Percentiles rank a stretch among this genome's conserved stretches.
Conservation (phyloP, 2,113 vertebrate genomes). For the Butorides virescens region DNA sequence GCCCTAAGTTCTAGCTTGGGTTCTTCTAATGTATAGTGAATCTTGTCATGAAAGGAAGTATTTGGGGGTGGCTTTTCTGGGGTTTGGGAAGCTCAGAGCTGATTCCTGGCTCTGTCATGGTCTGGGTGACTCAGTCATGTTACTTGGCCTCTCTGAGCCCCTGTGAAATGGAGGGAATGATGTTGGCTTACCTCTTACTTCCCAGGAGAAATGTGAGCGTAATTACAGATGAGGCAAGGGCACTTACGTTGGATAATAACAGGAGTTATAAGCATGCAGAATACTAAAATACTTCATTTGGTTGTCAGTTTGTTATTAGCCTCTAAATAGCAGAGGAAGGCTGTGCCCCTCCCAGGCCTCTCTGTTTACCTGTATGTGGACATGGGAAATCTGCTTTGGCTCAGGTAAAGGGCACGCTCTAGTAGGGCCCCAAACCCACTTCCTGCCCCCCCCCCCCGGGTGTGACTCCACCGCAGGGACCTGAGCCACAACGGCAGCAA, state of each 20-base stretch:
- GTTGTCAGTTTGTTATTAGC: neutral
- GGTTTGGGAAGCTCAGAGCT: neutral
- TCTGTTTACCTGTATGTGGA: neutral
- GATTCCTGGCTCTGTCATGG: neutral
- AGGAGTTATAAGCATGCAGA: neutral
- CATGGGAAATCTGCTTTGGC: neutral
- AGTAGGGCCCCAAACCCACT: neutral
- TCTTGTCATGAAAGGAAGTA: neutral
- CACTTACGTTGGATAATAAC: neutral
- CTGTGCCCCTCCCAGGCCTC: neutral
- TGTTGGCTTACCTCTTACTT: neutral
- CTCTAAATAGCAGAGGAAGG: neutral
- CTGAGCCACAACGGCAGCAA: neutral
- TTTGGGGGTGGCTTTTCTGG: neutral
- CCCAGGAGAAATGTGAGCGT: neutral
- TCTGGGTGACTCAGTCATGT: neutral
- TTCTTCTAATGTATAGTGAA: neutral
- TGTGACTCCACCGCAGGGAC: neutral
- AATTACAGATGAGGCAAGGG: neutral
- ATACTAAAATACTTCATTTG: neutral
- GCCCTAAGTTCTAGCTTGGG: neutral
- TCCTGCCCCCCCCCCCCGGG: neutral
- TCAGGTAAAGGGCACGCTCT: rapidly evolving
- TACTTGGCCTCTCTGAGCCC: neutral
- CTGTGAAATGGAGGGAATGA: neutral